Conservation (phyloP, 30 jellyfish, hydroid and myxozoan species). For the Hydractinia echinata region DNA sequence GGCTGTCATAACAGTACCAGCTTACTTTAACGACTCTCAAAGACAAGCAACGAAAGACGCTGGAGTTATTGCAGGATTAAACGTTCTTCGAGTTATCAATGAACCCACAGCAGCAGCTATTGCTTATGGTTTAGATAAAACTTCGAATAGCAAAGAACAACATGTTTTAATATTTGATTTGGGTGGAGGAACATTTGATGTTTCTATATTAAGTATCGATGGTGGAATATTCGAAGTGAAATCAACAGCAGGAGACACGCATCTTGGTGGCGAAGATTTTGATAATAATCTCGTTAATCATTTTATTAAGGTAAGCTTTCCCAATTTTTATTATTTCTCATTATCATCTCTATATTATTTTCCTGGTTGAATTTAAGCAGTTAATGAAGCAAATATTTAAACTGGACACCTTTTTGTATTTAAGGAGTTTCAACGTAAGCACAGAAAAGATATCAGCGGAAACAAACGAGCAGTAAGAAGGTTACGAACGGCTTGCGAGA, state of each 20-base stretch:
- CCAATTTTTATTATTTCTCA: too few species aligned
- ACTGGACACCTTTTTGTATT: too few species aligned
- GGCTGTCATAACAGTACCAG: conserved; percentile 91
- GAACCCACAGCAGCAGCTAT: conserved; percentile 98
- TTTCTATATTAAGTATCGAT: conserved; percentile 57
- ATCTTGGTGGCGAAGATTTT: conserved; percentile 91
- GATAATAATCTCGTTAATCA: conserved; percentile 59
- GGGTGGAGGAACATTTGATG: conserved; percentile 95
- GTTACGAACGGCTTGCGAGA: conserved; percentile 75
- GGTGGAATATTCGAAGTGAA: conserved; percentile 73
- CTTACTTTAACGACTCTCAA: conserved; percentile 76
- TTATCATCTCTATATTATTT: too few species aligned
- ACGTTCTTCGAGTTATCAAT: conserved; percentile 66
- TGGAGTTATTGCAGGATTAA: conserved; percentile 73
- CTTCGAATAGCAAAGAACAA: conserved; percentile 20
- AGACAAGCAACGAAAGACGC: conserved; percentile 94
- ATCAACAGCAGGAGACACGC: conserved; percentile 75
- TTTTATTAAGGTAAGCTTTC: conserved; percentile 12
- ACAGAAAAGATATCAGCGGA: conserved; percentile 52
- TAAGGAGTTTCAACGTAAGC: conserved; percentile 16
- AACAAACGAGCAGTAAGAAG: conserved; percentile 84
- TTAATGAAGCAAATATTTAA: too few species aligned
- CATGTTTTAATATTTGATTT: conserved; percentile 65
- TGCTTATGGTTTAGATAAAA: conserved; percentile 82
- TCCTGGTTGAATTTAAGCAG: too few species aligned